phyloP scores from a whole-genome alignment of 2,888 invertebrate genomes.

The Perizoma affinitatum region DNA sequence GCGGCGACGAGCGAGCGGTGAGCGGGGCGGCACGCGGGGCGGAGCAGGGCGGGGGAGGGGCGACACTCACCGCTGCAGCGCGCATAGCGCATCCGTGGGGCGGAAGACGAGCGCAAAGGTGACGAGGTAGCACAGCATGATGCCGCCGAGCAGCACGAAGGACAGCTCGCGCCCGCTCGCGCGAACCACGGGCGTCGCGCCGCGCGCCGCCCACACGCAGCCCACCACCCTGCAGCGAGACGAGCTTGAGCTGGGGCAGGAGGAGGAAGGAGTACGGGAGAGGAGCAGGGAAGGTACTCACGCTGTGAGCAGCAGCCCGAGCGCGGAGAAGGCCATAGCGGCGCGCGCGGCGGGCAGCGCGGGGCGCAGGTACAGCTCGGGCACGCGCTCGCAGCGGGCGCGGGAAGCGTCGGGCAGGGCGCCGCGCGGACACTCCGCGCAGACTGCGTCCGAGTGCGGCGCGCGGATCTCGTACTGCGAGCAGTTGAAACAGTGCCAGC shows the following conservation, averaged over 20 bases:
- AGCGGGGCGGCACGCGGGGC: not conserved
- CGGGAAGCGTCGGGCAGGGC: slow-evolving; percentile 91
- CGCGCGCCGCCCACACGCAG: slow-evolving; percentile 91
- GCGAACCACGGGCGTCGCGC: slow-evolving; percentile 97
- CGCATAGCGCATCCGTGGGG: slow-evolving; percentile 93
- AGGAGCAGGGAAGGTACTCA: slow-evolving; percentile 53
- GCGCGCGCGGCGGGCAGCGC: slow-evolving; percentile 95
- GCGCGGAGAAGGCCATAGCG: slow-evolving; percentile 93
- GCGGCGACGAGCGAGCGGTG: slow-evolving; percentile 9
- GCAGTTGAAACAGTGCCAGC: slow-evolving; percentile 94
- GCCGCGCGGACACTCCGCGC: slow-evolving; percentile 91
- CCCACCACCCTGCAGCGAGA: slow-evolving; percentile 82
- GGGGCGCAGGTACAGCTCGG: slow-evolving; percentile 91
- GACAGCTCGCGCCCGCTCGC: slow-evolving; percentile 96
- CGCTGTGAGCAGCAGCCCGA: slow-evolving; percentile 91
- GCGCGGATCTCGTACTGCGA: slow-evolving; percentile 89
- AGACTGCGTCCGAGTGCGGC: slow-evolving; percentile 91
- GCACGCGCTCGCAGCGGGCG: slow-evolving; percentile 88
- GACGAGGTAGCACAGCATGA: slow-evolving; percentile 95
- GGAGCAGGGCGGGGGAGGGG: not conserved
- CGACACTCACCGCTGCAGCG: slow-evolving; percentile 90
- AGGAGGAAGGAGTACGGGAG: too few relatives aligned
- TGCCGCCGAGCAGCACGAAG: slow-evolving; percentile 94
- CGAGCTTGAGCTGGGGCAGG: too few relatives aligned
- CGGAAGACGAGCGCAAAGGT: slow-evolving; percentile 95